phyloP scores from a whole-genome alignment of 2,113 vertebrate genomes.

The Ptilorrhoa leucosticta region DNA sequence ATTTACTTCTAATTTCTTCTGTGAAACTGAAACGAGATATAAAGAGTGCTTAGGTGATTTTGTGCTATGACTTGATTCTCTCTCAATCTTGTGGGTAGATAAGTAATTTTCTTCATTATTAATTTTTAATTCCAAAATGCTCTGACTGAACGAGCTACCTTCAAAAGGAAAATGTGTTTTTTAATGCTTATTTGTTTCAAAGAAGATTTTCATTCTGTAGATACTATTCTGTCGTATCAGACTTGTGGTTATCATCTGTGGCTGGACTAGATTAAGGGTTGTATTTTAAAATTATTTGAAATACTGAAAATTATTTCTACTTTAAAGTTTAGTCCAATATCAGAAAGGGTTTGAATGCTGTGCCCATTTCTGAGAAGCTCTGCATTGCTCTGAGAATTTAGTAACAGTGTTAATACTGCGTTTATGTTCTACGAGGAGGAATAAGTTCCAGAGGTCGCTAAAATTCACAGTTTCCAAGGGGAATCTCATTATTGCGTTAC shows the following conservation, averaged over 20 bases:
- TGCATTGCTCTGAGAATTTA: background rate
- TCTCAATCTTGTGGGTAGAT: background rate
- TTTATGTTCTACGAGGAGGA: background rate
- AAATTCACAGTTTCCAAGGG: background rate
- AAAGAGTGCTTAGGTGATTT: background rate
- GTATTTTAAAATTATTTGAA: background rate
- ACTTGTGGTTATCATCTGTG: background rate
- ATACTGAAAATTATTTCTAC: background rate
- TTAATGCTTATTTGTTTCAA: background rate
- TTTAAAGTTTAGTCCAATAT: background rate
- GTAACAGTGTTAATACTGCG: background rate
- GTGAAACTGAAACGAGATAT: background rate
- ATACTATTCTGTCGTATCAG: background rate
- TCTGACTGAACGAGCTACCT: background rate
- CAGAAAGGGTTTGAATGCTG: background rate
- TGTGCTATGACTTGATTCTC: background rate
- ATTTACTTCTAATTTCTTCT: background rate
- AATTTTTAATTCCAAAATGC: background rate
- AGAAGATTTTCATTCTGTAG: background rate
- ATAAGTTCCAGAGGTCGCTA: background rate
- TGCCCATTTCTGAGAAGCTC: background rate
- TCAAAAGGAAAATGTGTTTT: background rate
- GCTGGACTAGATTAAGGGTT: background rate
- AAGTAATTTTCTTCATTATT: background rate
- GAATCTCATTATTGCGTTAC: background rate